Conservation (phyloP, 2,888 invertebrate genomes). For the Nemotelus pantherinus region DNA sequence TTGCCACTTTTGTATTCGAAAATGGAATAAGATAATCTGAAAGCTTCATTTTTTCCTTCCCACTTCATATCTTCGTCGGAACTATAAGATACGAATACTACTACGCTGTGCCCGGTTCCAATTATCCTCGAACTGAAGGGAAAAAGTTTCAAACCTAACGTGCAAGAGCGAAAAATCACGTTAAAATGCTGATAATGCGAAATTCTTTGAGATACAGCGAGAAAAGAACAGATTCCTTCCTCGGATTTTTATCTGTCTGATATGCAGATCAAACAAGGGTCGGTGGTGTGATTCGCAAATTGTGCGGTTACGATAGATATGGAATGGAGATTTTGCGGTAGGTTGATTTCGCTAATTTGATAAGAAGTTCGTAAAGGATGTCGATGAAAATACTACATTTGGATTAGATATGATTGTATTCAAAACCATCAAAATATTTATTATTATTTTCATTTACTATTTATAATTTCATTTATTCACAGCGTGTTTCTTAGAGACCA, state of each 20-base stretch:
- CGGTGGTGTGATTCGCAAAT: not conserved
- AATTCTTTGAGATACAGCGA: conserved; percentile 13
- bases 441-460: no score
- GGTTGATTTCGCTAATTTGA: no score
- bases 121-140: no score
- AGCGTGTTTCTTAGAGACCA: no score
- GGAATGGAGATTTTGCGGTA: no score
- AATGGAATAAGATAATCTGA: not conserved
- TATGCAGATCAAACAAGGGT: conserved; percentile 27
- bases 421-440: no score
- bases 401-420: no score
- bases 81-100: conserved; percentile 10
- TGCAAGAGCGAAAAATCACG: not conserved
- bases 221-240: not conserved
- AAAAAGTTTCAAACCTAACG: no score
- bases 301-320: not conserved
- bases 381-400: no score
- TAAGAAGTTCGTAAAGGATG: no score
- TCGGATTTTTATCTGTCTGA: conserved; percentile 1
- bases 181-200: conserved; percentile 15
- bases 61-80: not conserved
- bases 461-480: no score
- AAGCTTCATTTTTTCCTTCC: conserved; percentile 1
- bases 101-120: no score
- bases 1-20: conserved; percentile 4